Evolutionary conservation across 35 echinoderm and acorn worm genomes (phyloP).

Genomic region (Nesometra sesokonis): DNA sequence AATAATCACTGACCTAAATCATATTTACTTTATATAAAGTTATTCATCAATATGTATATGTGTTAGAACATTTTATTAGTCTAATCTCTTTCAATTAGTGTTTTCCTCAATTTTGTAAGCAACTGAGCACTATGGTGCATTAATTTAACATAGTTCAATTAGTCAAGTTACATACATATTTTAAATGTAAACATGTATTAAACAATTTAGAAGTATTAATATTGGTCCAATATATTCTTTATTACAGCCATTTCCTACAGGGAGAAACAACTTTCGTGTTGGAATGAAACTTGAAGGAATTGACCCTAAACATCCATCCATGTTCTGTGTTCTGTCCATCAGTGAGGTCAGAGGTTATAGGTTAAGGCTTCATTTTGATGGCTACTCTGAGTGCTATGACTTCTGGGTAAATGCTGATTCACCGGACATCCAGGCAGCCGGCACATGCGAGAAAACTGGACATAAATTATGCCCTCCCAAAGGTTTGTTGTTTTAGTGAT

Average conservation of each 20-base stretch:
- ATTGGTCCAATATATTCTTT: not conserved
- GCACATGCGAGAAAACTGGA: slow-evolving; percentile 85
- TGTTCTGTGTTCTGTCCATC: slow-evolving; percentile 85
- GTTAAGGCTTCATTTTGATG: slow-evolving; percentile 88
- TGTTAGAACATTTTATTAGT: too few species aligned
- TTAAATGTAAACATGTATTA: too few species aligned
- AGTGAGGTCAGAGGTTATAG: slow-evolving; percentile 62
- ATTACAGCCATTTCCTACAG: slow-evolving; percentile 61
- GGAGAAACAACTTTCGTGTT: slow-evolving; percentile 73
- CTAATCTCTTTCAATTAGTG: too few species aligned
- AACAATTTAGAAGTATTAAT: too few species aligned
- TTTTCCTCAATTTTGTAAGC: too few species aligned
- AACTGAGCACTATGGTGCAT: too few species aligned
- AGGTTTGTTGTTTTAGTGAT: slow-evolving; percentile 32
- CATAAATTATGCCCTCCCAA: slow-evolving; percentile 81
- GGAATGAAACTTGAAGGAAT: slow-evolving; percentile 97
- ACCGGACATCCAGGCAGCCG: slow-evolving; percentile 70
- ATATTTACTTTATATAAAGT: too few species aligned
- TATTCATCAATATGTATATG: too few species aligned
- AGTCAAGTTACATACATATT: too few species aligned
- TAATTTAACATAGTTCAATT: too few species aligned
- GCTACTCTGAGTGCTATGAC: slow-evolving; percentile 94
- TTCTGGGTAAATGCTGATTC: slow-evolving; percentile 96
- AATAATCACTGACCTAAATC: too few species aligned
- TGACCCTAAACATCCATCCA: slow-evolving; percentile 94